Evolutionary conservation across 1,140 invertebrate genomes (phyloP).

Genomic region (Pachyrhynchus sulphureomaculatus): DNA sequence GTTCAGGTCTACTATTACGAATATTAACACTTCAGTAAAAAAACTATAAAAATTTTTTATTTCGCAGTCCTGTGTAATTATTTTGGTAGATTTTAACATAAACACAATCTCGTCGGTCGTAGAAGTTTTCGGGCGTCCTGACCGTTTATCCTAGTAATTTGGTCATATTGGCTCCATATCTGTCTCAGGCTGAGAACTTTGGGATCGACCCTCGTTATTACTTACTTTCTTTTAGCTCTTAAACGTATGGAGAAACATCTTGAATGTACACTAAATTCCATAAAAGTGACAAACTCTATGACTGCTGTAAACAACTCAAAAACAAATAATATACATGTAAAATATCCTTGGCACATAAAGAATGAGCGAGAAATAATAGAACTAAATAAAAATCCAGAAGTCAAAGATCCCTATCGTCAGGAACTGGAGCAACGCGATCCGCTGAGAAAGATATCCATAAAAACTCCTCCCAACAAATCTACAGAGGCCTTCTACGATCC

Average conservation of each 20-base stretch:
- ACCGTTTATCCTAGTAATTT: no score
- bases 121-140: no score
- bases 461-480: background rate
- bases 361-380: constrained; percentile 6
- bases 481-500: background rate
- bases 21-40: no score
- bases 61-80: no score
- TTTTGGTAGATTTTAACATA: no score
- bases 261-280: background rate
- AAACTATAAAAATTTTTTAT: no score
- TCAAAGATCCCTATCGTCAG: background rate
- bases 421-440: background rate
- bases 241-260: constrained; percentile 27
- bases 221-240: constrained; percentile 17
- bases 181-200: no score
- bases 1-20: no score
- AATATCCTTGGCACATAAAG: constrained; percentile 9
- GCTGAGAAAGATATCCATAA: background rate
- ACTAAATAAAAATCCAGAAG: background rate
- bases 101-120: no score
- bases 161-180: no score
- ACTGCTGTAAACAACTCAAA: background rate
- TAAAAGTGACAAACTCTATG: background rate
- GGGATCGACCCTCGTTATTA: no score
- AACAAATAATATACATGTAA: background rate